Percentiles rank a stretch among this genome's conserved stretches.
Conservation (phyloP, 2,888 invertebrate species). For the Marasmarcha lunaedactyla region DNA sequence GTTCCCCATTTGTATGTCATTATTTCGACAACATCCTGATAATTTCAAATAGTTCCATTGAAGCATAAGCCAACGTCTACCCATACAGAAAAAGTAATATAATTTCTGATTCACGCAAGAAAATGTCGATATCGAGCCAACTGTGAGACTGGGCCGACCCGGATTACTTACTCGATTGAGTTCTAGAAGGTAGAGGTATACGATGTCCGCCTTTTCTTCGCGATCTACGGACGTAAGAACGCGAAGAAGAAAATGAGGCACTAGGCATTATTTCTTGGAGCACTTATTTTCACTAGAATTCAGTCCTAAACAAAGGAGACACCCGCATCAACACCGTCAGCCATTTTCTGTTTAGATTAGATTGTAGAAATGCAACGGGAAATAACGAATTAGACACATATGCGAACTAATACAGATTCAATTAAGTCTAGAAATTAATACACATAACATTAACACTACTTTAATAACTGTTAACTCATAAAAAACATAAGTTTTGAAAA, state of each 20-base stretch:
- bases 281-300: constrained; percentile 67
- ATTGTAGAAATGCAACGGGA: constrained; percentile 61
- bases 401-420: constrained; percentile 13
- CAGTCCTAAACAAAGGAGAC: constrained; percentile 85
- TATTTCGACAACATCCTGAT: too few species aligned
- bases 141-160: constrained; percentile 49
- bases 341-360: constrained; percentile 83
- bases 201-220: constrained; percentile 92
- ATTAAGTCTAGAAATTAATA: constrained; percentile 30
- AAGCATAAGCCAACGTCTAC: too few species aligned
- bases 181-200: constrained; percentile 84
- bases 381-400: constrained; percentile 14
- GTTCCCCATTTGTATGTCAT: constrained; percentile 3
- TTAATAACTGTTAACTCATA: constrained; percentile 45
- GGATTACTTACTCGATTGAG: constrained; percentile 82
- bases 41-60: too few species aligned
- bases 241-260: constrained; percentile 93
- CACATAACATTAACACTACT: constrained; percentile 53
- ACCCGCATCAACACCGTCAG: constrained; percentile 83
- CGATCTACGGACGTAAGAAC: constrained; percentile 92
- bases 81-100: too few species aligned
- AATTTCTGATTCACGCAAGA: constrained; percentile 10
- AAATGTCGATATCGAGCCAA: constrained; percentile 40
- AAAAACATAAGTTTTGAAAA: constrained; percentile 52
- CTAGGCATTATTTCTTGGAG: constrained; percentile 86